Conservation (phyloP, 2,797 vertebrate genomes). For the Hafferia zeledoni region DNA sequence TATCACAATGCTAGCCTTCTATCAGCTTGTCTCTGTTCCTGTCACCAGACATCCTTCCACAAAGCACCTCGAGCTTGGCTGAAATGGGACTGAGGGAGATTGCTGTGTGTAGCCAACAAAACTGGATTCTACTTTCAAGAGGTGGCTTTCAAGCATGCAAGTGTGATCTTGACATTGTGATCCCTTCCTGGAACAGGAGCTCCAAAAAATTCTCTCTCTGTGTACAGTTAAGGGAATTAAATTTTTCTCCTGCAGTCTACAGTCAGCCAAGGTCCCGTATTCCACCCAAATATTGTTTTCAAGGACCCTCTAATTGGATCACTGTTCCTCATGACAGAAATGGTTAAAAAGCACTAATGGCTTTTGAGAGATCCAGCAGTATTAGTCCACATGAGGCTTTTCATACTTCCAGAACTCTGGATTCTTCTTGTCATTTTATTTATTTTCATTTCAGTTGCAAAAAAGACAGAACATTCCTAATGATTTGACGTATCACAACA, state of each 20-base stretch:
- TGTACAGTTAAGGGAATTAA: not conserved
- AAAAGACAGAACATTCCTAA: not conserved
- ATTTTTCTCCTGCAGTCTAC: not conserved
- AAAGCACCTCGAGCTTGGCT: not conserved
- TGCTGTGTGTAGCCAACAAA: not conserved
- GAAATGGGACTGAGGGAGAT: not conserved
- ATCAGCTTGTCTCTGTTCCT: not conserved
- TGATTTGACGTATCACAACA: not conserved
- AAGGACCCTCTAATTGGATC: not conserved
- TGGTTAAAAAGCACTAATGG: not conserved
- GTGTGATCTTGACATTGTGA: not conserved
- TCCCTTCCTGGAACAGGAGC: not conserved
- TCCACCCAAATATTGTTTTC: not conserved
- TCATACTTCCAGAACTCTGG: not conserved
- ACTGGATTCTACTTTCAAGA: constrained; percentile 2
- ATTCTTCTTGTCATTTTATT: not conserved
- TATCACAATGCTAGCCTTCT: not conserved
- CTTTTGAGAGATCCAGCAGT: not conserved
- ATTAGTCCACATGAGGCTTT: not conserved
- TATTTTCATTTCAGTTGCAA: not conserved
- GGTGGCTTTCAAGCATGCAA: not conserved
- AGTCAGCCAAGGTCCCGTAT: not conserved
- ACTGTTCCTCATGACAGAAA: not conserved
- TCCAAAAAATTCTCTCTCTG: not conserved
- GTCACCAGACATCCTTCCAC: not conserved